A percentile compares a stretch with the other conserved stretches of the same genome.
Conservation (phyloP, 2,113 vertebrate species). For the Sturnira hondurensis region DNA sequence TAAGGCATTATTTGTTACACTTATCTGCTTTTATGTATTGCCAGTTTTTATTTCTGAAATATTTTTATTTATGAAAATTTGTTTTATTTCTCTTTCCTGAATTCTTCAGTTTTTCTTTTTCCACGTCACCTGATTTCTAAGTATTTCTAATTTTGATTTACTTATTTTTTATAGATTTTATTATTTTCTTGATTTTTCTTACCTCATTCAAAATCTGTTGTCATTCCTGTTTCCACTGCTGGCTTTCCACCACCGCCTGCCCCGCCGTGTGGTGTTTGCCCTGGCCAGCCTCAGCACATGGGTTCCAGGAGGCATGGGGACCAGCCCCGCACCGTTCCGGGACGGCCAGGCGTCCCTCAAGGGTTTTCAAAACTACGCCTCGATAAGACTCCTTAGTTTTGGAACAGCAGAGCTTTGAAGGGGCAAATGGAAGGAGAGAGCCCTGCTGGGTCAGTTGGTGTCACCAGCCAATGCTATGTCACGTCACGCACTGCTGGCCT, state of each 20-base stretch:
- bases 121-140: neutral
- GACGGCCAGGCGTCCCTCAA: neutral
- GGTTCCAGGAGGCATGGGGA: neutral
- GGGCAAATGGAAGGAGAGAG: neutral
- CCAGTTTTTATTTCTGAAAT: conserved; percentile 27
- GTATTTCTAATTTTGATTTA: neutral
- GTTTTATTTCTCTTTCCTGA: neutral
- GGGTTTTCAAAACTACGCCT: neutral
- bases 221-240: neutral
- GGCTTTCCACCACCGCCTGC: no score
- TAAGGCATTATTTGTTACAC: neutral
- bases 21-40: neutral
- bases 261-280: neutral
- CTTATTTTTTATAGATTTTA: neutral
- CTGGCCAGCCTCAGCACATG: neutral
- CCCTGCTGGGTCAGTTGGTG: neutral
- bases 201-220: neutral
- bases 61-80: neutral
- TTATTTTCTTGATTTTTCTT: neutral
- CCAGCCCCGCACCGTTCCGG: neutral
- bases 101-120: neutral
- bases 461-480: neutral
- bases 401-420: neutral
- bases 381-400: neutral
- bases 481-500: neutral